Evolutionary conservation across 2,113 vertebrate genomes (phyloP), one percentile per base, ranked within the genome.

Genomic region (Antennarius striatus): DNA sequence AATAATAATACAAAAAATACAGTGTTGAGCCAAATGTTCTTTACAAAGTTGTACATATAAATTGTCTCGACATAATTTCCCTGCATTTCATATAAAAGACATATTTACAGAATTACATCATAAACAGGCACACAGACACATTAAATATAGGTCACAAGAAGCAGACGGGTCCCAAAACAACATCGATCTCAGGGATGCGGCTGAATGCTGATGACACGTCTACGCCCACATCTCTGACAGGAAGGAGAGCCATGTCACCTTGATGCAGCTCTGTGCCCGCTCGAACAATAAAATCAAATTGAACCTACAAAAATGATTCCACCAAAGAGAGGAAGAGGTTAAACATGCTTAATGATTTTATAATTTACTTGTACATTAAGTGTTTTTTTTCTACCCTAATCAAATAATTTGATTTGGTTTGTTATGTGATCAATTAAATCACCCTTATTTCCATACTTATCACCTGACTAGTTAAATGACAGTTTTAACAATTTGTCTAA

Each of bases 241-340:
- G 93, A 79, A 94, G 90, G 43, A 91, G 63, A 48, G 90, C 65
- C 84, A 83, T 82, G 29, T 90, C 82, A 5, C 87, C 84, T 43
- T 73, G 57, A 73, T 90, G 82, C 3, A 79, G 59, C 29, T 91
- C 90, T 4, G 79, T 57, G 65, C 63, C 88, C 12, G 82, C 84
- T 4, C 17, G 65, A 51, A 87, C 84, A 56, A 16, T 88, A 42
- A 92, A 69, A 13, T 57, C 59, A 49, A 89, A 16, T 22, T 80
- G 68, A 10, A 88, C 52, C 88, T 92, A 71, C 17, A 57, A 30
- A 72, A 52, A 32, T 2, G 13, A 61, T 56, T 10, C 68, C 45
- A 50, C 10, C 51, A 17, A 30, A 60, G 56, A 48, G 28, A 71
- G 4, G 1, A 42, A 3, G 39, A 47, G 52, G 10, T 3, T 12